A percentile compares a stretch with the other conserved stretches of the same genome.
Conservation (phyloP, 2,113 vertebrate genomes). For the Rattus norvegicus region GRCr8 NC_086030.1:26049501-26050000, state of each 20-base stretch:
- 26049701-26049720: not conserved
- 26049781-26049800: not conserved
- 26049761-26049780: not conserved
- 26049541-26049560: not conserved
- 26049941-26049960: not conserved
- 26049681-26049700: not conserved
- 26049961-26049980: not conserved
- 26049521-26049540: not conserved
- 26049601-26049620: not conserved
- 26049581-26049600: not conserved
- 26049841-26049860: not conserved
- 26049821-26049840: not conserved
- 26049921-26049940: not conserved
- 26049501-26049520: not conserved
- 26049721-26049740: not conserved
- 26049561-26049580: accelerated
- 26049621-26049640: too few relatives aligned
- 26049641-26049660: not conserved
- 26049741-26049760: not conserved
- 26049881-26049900: not conserved
- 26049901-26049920: not conserved
- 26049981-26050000: not conserved
- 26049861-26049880: not conserved
- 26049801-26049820: not conserved
- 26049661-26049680: not conserved